These are phyloP conservation scores for Novumbra hubbsi DNA, from an alignment of 2,797 vertebrate genomes.

Conservation along the genomic window DNA sequence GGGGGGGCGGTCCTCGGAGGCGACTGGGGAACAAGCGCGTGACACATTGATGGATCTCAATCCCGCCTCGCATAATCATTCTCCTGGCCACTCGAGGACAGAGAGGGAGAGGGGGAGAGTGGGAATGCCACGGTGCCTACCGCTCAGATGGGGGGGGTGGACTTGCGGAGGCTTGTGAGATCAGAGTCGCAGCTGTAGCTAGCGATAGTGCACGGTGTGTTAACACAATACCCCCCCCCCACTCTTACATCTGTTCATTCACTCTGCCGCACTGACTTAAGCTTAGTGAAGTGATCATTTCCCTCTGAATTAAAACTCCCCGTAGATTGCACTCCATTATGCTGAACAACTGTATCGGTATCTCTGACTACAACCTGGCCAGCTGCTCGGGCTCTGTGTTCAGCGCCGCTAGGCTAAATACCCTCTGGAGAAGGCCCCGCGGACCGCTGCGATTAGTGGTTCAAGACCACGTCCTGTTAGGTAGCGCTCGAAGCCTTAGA, in stretches of 20 bases:
- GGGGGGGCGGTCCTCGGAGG: constrained; percentile 20
- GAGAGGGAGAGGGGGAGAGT: constrained; percentile 17
- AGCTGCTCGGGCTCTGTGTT: background rate
- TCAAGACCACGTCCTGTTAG: background rate
- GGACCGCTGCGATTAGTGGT: background rate
- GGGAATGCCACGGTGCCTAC: constrained; percentile 12
- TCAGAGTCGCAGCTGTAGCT: constrained; percentile 51
- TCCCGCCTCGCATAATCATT: constrained; percentile 66
- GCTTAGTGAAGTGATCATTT: constrained; percentile 60
- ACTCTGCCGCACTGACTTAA: constrained; percentile 35
- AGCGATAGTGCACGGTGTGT: constrained; percentile 35
- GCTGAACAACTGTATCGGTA: constrained; percentile 51
- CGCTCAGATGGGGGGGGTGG: constrained; percentile 32
- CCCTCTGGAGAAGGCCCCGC: background rate
- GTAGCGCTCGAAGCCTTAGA: background rate
- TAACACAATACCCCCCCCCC: constrained; percentile 37
- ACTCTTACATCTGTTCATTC: constrained; percentile 56
- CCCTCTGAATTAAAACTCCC: constrained; percentile 60
- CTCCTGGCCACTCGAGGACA: constrained; percentile 60
- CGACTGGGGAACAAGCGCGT: constrained; percentile 56
- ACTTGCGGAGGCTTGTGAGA: constrained; percentile 23
- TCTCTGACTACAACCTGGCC: constrained; percentile 30
- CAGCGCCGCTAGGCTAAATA: background rate
- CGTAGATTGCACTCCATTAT: constrained; percentile 58
- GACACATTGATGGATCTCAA: constrained; percentile 72